These are phyloP conservation scores for Basileuterus tristriatus DNA, from an alignment of 2,797 vertebrate species.

Conservation along the genomic window DNA sequence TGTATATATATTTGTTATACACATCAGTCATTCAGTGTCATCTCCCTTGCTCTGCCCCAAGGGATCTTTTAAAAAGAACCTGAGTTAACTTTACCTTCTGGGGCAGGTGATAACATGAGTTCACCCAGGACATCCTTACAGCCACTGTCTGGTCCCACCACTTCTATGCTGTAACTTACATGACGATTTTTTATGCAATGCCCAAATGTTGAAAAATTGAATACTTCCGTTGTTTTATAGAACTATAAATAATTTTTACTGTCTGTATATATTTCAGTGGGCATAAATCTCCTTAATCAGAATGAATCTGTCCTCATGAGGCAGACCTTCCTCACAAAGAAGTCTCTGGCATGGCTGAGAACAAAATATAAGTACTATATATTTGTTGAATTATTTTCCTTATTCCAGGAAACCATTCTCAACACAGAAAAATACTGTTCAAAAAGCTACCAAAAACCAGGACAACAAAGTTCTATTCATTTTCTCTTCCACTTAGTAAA, in stretches of 20 bases:
- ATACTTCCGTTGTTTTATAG: background rate
- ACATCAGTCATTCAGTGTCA: background rate
- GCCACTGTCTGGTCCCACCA: accelerated
- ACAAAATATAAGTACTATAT: background rate
- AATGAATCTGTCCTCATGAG: background rate
- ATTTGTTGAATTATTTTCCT: background rate
- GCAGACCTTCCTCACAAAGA: background rate
- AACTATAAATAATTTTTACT: background rate
- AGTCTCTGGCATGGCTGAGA: background rate
- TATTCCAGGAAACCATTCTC: background rate
- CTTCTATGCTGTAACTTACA: background rate
- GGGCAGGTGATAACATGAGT: background rate
- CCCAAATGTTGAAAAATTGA: background rate
- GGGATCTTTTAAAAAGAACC: background rate
- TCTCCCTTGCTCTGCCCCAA: background rate
- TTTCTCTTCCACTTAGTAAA: background rate
- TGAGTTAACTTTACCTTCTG: background rate
- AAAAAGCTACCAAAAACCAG: background rate
- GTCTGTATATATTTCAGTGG: background rate
- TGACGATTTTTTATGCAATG: accelerated
- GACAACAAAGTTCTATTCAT: background rate
- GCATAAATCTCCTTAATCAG: background rate
- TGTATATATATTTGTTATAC: background rate
- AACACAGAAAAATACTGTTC: background rate
- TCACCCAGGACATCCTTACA: background rate